Evolutionary conservation across 2,888 invertebrate species (phyloP), one percentile per base, ranked within the genome.

Genomic region (Rhingia campestris): DNA sequence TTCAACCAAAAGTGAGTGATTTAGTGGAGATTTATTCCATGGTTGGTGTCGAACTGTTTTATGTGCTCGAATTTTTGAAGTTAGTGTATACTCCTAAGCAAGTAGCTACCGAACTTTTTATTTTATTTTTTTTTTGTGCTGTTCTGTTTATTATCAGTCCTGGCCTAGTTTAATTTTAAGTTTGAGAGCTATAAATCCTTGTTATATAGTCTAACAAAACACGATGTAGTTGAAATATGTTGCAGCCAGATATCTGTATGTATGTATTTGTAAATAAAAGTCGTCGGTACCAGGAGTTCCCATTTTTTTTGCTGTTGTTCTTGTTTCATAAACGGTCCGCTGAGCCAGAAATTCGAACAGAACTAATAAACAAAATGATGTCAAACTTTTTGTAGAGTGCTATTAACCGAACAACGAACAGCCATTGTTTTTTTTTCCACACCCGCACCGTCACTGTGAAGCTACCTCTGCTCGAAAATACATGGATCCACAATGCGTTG

Each of bases 311-410:
- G n/a, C 45, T 39, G 35, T n/a, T n/a, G n/a, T n/a, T n/a, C n/a
- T n/a, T n/a, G n/a, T n/a, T n/a, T n/a, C n/a, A n/a, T n/a, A n/a
- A n/a, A 43, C 35, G 63, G 39, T 22, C 10, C 37, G 22, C 9
- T 47, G 75, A 74, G 69, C 63, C 75, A 75, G 81, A 81, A 81
- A 81, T 81, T 81, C 59, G 81, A 75, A 70, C 75, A 81, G 32
- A 74, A 75, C 69, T 75, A 39, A 69, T 47, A 63, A 61, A 61
- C 73, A 75, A 81, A 69, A 51, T 45, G 63, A 69, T 63, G 69
- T 49, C 35, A 74, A 75, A 74, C 58, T 81, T 80, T 80, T 69
- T 10, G 49, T 33, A 49, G 4, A 10, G 10, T 30, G 33, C 37
- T 33, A 37, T 35, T 47, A 73, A 51, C 67, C 41, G n/a, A 14